Percentiles rank a stretch among this genome's conserved stretches.
phyloP scores from a whole-genome alignment of 1,140 invertebrate genomes.

The Samia ricini region DNA sequence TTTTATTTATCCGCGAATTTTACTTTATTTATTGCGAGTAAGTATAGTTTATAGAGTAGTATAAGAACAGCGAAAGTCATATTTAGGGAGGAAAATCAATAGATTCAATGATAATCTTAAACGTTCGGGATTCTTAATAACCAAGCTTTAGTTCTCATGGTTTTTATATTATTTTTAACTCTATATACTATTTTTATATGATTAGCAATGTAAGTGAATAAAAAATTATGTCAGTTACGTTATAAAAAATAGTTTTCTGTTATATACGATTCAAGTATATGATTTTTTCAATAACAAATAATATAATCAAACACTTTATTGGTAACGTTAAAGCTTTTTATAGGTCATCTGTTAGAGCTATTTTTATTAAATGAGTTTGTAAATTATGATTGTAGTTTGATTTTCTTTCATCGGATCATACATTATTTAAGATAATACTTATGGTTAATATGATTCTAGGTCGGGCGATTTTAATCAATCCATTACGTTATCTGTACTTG shows the following conservation, averaged over 20 bases:
- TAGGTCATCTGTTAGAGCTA: too few species aligned
- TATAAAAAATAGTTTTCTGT: not conserved
- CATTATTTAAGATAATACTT: too few species aligned
- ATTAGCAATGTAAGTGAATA: not conserved
- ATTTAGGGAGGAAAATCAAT: constrained; percentile 18
- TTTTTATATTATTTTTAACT: constrained; percentile 2
- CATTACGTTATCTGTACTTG: too few species aligned
- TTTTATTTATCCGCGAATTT: not conserved
- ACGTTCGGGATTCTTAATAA: constrained; percentile 5
- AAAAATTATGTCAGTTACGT: not conserved
- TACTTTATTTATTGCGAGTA: constrained; percentile 28
- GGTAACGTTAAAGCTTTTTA: too few species aligned
- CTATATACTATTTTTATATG: not conserved
- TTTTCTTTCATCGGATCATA: too few species aligned
- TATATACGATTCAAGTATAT: not conserved
- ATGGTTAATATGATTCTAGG: too few species aligned
- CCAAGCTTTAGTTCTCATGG: constrained; percentile 3
- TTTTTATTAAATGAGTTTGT: too few species aligned
- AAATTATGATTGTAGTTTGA: too few species aligned
- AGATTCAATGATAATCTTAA: constrained; percentile 16
- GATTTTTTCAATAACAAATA: not conserved
- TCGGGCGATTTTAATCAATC: too few species aligned
- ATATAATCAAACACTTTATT: not conserved
- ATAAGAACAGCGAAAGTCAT: constrained; percentile 15
- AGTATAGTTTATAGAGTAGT: constrained; percentile 11